These are phyloP conservation scores for Caenorhabditis virilis DNA, from an alignment of 2,888 invertebrate species.

Conservation along the genomic window DNA sequence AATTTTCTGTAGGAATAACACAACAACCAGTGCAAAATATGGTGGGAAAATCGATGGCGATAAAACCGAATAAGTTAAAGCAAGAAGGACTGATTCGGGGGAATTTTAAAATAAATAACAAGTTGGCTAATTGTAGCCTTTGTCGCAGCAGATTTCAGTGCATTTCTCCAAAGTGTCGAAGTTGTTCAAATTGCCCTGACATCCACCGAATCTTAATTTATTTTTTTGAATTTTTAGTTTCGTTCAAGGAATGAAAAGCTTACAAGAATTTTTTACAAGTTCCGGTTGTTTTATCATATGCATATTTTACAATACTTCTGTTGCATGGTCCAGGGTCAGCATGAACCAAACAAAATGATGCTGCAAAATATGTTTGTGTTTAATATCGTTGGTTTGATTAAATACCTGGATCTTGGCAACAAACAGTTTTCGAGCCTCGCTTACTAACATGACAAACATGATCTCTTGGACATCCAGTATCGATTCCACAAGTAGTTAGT, in stretches of 20 bases:
- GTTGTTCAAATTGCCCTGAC: constrained; percentile 65
- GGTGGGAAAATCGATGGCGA: too few species aligned
- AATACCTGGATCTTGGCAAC: constrained; percentile 65
- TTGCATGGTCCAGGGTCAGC: constrained; percentile 60
- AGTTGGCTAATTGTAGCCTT: constrained; percentile 39
- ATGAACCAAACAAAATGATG: constrained; percentile 56
- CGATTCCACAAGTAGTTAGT: constrained; percentile 56
- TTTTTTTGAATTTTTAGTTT: too few species aligned
- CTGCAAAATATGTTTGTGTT: too few species aligned
- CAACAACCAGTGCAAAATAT: too few species aligned
- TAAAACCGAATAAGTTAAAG: too few species aligned
- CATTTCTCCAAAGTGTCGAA: constrained; percentile 59
- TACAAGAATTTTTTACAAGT: constrained; percentile 52
- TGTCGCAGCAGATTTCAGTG: constrained; percentile 65
- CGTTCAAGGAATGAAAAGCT: constrained; percentile 8
- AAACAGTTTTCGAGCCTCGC: constrained; percentile 54
- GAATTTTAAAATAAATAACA: background rate
- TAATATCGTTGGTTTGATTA: too few species aligned
- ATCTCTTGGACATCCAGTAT: constrained; percentile 52
- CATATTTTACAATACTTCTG: constrained; percentile 47
- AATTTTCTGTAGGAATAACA: too few species aligned
- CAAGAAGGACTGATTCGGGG: background rate
- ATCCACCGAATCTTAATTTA: constrained; percentile 62
- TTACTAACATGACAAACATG: constrained; percentile 62
- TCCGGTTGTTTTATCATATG: constrained; percentile 52